phyloP scores from a whole-genome alignment of 2,888 invertebrate genomes.

The Platynereis dumerilii region DNA sequence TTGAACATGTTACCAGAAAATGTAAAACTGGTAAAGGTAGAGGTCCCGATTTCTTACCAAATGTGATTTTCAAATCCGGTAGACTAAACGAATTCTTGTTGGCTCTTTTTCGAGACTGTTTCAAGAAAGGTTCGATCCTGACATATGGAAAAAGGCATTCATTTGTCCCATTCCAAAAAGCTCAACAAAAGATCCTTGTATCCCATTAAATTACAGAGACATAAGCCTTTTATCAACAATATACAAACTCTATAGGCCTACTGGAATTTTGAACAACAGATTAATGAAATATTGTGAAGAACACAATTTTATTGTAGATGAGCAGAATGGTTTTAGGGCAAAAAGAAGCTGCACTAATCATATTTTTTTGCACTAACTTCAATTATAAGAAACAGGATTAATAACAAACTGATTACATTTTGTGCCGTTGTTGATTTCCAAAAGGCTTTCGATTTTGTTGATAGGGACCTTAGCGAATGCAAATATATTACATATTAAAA shows the following conservation, averaged over 20 bases:
- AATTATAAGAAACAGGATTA: too few relatives aligned
- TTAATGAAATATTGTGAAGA: too few relatives aligned
- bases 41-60: neutral
- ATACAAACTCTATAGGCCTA: neutral
- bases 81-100: neutral
- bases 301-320: too few relatives aligned
- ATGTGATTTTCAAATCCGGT: neutral
- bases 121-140: neutral
- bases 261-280: too few relatives aligned
- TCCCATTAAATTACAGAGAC: constrained; percentile 4
- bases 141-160: neutral
- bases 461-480: too few relatives aligned
- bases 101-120: neutral
- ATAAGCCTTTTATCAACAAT: neutral
- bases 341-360: too few relatives aligned
- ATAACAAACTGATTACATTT: neutral
- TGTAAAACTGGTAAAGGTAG: neutral
- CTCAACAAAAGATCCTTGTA: neutral
- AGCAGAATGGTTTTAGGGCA: too few relatives aligned
- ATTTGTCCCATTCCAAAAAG: neutral
- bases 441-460: neutral
- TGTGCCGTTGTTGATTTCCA: neutral
- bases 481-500: too few relatives aligned
- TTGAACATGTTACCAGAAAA: too few relatives aligned
- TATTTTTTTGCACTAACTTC: too few relatives aligned